Evolutionary conservation across 2,113 vertebrate species (phyloP), one percentile per base, ranked within the genome.

Genomic region (Corythornis madagascariensis): DNA sequence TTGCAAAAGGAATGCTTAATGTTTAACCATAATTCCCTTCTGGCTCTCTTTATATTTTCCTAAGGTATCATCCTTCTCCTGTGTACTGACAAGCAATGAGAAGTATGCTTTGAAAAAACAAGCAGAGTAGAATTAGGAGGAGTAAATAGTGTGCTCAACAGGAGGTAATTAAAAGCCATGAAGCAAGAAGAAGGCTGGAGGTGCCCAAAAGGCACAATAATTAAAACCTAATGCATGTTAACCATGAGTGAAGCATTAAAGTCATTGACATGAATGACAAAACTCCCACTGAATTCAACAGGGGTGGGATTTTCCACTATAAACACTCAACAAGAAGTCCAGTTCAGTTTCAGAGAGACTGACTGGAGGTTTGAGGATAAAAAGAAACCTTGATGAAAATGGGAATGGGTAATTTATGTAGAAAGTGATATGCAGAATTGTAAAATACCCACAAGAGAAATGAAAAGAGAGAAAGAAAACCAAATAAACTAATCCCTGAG

Each of bases 141-240:
- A 94, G 89, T 92, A 92, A 95, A 94, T 15, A 92, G 29, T 29
- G 16, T 65, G 56, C 91, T 94, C 11, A 3, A 67, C 78, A 77
- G 48, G 82, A 94, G 89, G 75, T 75, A 96, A 94, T 93, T 95
- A 94, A 96, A 94, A 89, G 76, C 87, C 57, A 74, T 71, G 89
- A 91, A 93, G 69, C 82, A 92, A 60, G 65, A 91, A 94, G 76
- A 75, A 83, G 48, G 52, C 69, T 91, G 79, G 72, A 86, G 85
- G 61, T 92, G 76, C 61, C 89, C 89, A 86, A 96, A 86, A 92
- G 43, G 75, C 85, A 83, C 85, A 80, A 88, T 92, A 95, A 96
- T 96, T 94, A 93, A 93, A 94, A 93, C 52, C 84, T 90, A 88
- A 92, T 86, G 56, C 81, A 85, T 55, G 71, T 77, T 93, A 96